Percentiles rank a stretch among this genome's conserved stretches.
These are phyloP conservation scores for Escarpia spicata DNA, from an alignment of 2,888 invertebrate species.

Conservation along the genomic window DNA sequence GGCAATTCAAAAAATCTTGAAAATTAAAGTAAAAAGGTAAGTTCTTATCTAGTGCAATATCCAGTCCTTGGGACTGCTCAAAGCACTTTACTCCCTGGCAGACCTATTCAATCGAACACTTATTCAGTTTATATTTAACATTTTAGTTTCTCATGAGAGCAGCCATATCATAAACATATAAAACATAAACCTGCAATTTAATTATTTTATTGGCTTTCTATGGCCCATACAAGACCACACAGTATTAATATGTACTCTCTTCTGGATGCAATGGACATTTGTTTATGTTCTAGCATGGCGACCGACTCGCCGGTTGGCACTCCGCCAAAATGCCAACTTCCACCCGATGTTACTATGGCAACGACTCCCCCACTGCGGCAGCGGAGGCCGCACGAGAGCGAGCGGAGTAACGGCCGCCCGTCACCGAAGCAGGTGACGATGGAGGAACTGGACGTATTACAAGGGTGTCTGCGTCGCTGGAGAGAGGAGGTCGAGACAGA, in stretches of 20 bases:
- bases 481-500: conserved; percentile 64
- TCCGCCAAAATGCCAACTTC: conserved; percentile 39
- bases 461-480: conserved; percentile 65
- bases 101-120: too few species aligned
- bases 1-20: too few species aligned
- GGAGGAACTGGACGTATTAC: conserved; percentile 61
- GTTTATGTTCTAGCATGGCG: conserved; percentile 38
- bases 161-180: too few species aligned
- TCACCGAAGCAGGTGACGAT: conserved; percentile 60
- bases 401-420: conserved; percentile 34
- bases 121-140: too few species aligned
- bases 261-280: background rate
- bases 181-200: too few species aligned
- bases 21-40: too few species aligned
- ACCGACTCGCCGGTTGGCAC: conserved; percentile 47
- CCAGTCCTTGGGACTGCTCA: too few species aligned
- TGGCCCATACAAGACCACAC: background rate
- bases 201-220: too few species aligned
- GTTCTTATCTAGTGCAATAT: too few species aligned
- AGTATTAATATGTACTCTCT: background rate
- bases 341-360: conserved; percentile 28
- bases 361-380: conserved; percentile 30
- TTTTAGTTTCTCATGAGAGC: too few species aligned
- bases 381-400: background rate
- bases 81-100: too few species aligned